These are phyloP conservation scores for Epicampocera succincta DNA, from an alignment of 2,888 invertebrate species.

Conservation along the genomic window DNA sequence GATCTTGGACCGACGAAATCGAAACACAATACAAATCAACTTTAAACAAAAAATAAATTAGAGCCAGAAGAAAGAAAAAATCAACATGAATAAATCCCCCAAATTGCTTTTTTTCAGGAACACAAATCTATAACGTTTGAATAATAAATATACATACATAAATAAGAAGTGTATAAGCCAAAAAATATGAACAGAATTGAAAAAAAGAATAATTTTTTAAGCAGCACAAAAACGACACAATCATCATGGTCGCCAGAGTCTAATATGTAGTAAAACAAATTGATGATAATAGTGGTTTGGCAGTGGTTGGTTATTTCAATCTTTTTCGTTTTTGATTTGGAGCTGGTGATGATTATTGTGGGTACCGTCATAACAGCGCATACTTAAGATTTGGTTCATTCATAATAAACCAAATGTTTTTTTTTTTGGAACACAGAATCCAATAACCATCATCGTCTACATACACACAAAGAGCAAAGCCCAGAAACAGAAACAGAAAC, in stretches of 20 bases:
- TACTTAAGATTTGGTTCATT: constrained; percentile 45
- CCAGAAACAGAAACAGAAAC: constrained; percentile 4
- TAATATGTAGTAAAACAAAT: constrained; percentile 64
- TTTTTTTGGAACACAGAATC: constrained; percentile 64
- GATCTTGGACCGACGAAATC: constrained; percentile 69
- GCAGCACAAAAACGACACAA: constrained; percentile 65
- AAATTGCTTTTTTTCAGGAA: constrained; percentile 60
- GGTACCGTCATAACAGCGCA: constrained; percentile 54
- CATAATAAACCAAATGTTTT: too few relatives aligned
- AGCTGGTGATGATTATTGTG: constrained; percentile 51
- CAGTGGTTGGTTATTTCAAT: constrained; percentile 25
- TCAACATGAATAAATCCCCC: constrained; percentile 64
- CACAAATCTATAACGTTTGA: constrained; percentile 39
- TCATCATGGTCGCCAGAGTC: constrained; percentile 66
- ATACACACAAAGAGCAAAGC: constrained; percentile 44
- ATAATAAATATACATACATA: constrained; percentile 19
- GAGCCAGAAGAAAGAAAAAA: constrained; percentile 32
- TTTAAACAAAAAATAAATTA: constrained; percentile 3
- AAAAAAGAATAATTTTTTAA: constrained; percentile 43
- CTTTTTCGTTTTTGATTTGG: constrained; percentile 14
- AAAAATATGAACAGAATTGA: constrained; percentile 52
- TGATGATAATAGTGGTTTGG: constrained; percentile 56
- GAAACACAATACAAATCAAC: constrained; percentile 59
- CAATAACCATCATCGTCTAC: constrained; percentile 76
- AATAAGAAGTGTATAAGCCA: constrained; percentile 39